These are phyloP conservation scores for Hyperoplus lanceolatus DNA, from an alignment of 2,797 vertebrate species.

Conservation along the genomic window DNA sequence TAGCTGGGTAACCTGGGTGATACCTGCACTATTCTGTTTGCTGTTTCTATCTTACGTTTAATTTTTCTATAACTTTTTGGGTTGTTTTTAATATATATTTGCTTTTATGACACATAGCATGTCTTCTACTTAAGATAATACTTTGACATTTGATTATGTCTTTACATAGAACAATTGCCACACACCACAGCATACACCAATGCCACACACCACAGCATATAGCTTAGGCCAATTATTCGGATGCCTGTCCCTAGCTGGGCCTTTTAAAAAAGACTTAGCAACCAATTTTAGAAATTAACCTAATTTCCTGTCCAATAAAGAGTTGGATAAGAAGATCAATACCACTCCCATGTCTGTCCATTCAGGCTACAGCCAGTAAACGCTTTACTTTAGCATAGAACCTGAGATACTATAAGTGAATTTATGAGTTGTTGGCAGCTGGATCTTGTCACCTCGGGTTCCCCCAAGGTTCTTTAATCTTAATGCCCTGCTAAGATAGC, in stretches of 20 bases:
- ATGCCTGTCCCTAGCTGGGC: no score
- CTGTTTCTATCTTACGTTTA: neutral
- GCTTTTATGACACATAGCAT: conserved; percentile 26
- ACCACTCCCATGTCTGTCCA: no score
- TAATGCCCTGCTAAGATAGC: conserved; percentile 5
- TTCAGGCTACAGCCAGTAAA: neutral
- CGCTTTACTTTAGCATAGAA: neutral
- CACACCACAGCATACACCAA: no score
- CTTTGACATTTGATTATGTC: neutral
- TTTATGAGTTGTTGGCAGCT: neutral
- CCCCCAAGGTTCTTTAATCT: neutral
- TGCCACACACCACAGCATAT: no score
- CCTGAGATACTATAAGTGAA: no score
- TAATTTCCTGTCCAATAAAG: neutral
- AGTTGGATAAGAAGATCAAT: neutral
- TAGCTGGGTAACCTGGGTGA: neutral
- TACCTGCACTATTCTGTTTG: neutral
- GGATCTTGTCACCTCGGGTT: neutral
- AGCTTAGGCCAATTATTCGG: no score
- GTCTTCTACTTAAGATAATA: neutral
- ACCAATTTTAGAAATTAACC: no score
- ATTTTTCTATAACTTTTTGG: neutral
- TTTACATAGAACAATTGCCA: no score
- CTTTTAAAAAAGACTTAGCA: no score
- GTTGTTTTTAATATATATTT: neutral